phyloP scores from a whole-genome alignment of 2,888 invertebrate genomes.

The Phyto melanocephala region DNA sequence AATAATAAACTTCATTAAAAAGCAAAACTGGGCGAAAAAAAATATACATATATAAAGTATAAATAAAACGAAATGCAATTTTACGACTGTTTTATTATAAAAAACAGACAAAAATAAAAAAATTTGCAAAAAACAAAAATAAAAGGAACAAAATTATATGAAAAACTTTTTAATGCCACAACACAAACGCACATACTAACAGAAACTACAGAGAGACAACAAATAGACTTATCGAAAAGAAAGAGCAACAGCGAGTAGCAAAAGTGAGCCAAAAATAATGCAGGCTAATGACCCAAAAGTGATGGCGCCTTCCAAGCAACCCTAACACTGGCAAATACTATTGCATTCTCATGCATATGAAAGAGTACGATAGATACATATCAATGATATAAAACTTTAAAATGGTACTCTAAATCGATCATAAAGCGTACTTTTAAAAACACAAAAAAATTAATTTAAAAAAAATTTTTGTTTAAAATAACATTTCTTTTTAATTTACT shows the following conservation, averaged over 20 bases:
- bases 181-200: background rate
- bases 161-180: conserved; percentile 43
- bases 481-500: too few relatives aligned
- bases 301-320: conserved; percentile 60
- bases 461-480: too few relatives aligned
- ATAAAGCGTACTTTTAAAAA: too few relatives aligned
- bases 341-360: background rate
- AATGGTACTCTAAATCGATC: too few relatives aligned
- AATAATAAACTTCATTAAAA: conserved; percentile 64
- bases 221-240: conserved; percentile 43
- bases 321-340: conserved; percentile 26
- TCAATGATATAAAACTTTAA: too few relatives aligned
- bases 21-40: conserved; percentile 33
- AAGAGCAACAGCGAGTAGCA: conserved; percentile 26
- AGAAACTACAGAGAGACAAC: conserved; percentile 27
- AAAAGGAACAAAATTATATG: conserved; percentile 22
- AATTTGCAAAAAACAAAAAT: conserved; percentile 24
- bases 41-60: background rate
- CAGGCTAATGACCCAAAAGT: conserved; percentile 63
- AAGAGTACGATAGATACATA: background rate
- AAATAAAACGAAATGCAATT: conserved; percentile 55
- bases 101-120: conserved; percentile 48
- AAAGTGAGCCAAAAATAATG: conserved; percentile 61
- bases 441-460: too few relatives aligned
- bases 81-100: conserved; percentile 63